Evolutionary conservation across 2,888 invertebrate species (phyloP), one percentile per base, ranked within the genome.

Genomic region (Marronus borbonicus): DNA sequence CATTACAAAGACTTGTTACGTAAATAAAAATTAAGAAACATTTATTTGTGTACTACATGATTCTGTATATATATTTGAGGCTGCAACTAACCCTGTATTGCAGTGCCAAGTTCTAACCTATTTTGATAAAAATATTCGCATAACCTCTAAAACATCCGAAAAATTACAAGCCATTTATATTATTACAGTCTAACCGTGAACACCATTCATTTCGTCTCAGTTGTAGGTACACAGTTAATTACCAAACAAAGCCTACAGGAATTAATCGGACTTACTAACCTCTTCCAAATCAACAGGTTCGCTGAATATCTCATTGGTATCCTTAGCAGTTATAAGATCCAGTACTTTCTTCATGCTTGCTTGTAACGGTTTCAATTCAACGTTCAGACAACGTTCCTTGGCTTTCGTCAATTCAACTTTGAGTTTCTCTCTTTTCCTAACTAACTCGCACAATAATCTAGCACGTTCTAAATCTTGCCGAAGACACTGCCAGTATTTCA

Each of bases 341-440:
- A 98, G 88, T 62, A 97, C 90, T 82, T 94, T 93, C 82, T 93
- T 91, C 82, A 98, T 89, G 80, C 95, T 93, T 76, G 95, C 94
- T 79, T 95, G 94, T 65, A 96, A 91, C 0, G 98, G 98, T 84
- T 94, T 94, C 79, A 98, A 89, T 86, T 96, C 91, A 85, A 96
- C 92, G 88, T 95, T 93, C 80, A 95, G 90, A 85, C 95, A 94
- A 82, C 95, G 94, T 85, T 97, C 95, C 86, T 93, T 93, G 0
- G 94, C 93, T 88, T 94, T 94, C 0, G 95, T 94, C 84, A 93
- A 91, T 86, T 97, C 97, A 76, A 96, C 93, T 89, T 99, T 99
- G 17, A 97, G 90, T 84, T 97, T 97, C 89, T 99, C 99, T 58
- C 99, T 92, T 87, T 99, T 99, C 76, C 98, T 93, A 2, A 99